Conservation (phyloP, 2,888 invertebrate genomes). For the Strigamia crassipes region DNA sequence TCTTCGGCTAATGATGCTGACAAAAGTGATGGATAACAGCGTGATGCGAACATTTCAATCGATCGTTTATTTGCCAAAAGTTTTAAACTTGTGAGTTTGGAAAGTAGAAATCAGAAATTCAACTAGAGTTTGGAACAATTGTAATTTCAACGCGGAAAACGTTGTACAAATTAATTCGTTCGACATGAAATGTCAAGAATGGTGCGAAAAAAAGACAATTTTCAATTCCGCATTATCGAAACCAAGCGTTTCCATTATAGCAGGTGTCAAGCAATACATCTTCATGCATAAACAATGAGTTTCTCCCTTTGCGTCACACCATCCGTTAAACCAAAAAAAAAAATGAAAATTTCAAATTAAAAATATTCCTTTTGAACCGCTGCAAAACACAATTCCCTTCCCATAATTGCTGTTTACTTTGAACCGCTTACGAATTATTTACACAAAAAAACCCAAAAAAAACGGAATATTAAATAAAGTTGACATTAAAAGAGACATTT, state of each 20-base stretch:
- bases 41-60: no score
- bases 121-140: not conserved
- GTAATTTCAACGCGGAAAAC: not conserved
- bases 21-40: no score
- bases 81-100: no score
- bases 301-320: not conserved
- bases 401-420: not conserved
- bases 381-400: not conserved
- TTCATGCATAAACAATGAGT: slow-evolving; percentile 1
- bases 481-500: slow-evolving; percentile 10
- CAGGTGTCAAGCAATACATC: slow-evolving; percentile 5
- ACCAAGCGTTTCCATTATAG: not conserved
- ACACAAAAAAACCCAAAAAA: not conserved
- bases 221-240: not conserved
- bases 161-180: not conserved
- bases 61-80: no score
- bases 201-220: not conserved
- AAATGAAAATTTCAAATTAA: not conserved
- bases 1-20: no score
- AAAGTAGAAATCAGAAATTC: not conserved
- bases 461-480: not conserved
- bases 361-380: not conserved
- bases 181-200: not conserved
- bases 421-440: not conserved
- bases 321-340: not conserved